phyloP scores from a whole-genome alignment of 2,797 vertebrate genomes.

The Alosa sapidissima region DNA sequence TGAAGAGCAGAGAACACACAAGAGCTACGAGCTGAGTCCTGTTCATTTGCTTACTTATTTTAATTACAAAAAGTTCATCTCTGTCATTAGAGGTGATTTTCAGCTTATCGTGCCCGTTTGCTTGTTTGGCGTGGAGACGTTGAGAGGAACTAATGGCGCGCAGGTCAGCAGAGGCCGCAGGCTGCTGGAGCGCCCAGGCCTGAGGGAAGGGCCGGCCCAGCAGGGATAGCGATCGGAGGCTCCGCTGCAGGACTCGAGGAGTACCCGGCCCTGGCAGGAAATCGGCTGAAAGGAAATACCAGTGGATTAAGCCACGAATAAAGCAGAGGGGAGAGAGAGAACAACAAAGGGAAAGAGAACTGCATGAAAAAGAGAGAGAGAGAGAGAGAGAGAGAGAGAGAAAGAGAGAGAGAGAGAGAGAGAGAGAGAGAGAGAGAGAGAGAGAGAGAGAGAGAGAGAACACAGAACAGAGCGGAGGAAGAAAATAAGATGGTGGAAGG shows the following conservation, averaged over 20 bases:
- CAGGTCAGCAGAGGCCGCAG: neutral
- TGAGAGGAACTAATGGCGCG: neutral
- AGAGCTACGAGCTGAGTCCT: neutral
- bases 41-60: neutral
- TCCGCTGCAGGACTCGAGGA: conserved; percentile 3
- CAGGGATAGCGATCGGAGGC: neutral
- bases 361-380: neutral
- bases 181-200: neutral
- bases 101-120: neutral
- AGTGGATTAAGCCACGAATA: conserved; percentile 49
- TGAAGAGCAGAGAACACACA: neutral
- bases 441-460: neutral
- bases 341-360: neutral
- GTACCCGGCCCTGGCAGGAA: conserved; percentile 44
- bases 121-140: neutral
- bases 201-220: conserved; percentile 3
- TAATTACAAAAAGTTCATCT: neutral
- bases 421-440: neutral
- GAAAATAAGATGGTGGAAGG: neutral
- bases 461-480: neutral
- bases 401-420: neutral
- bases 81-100: neutral
- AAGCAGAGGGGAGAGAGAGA: conserved; percentile 23
- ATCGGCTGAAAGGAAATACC: conserved; percentile 52
- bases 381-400: neutral